phyloP scores from a whole-genome alignment of 1,140 invertebrate genomes.

The Papilio machaon region DNA sequence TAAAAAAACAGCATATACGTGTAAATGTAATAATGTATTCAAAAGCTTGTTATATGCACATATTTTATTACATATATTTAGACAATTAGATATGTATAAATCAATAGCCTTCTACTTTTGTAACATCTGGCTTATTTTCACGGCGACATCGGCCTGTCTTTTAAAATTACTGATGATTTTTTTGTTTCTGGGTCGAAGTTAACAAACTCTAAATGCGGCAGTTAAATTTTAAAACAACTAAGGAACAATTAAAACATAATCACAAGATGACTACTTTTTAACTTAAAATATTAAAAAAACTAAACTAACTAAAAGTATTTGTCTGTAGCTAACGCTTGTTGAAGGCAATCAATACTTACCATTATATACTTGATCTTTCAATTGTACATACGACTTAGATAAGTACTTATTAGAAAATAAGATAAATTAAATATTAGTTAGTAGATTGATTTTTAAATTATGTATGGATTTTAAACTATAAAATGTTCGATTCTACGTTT shows the following conservation, averaged over 20 bases:
- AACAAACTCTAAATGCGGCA: too few species aligned
- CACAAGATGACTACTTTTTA: too few species aligned
- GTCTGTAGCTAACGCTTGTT: not conserved
- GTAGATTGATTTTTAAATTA: not conserved
- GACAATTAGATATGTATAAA: not conserved
- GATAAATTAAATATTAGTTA: not conserved
- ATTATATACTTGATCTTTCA: not conserved
- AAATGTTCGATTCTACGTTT: too few species aligned
- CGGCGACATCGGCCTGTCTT: not conserved
- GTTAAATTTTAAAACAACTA: too few species aligned
- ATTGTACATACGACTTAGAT: not conserved
- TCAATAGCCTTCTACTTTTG: not conserved
- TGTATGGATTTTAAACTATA: too few species aligned
- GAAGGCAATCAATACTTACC: not conserved
- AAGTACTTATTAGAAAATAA: not conserved
- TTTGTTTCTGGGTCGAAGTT: too few species aligned
- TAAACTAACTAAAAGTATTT: not conserved
- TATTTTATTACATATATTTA: not conserved
- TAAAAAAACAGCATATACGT: not conserved
- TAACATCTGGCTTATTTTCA: not conserved
- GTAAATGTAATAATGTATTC: not conserved
- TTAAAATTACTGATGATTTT: too few species aligned
- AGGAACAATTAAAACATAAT: too few species aligned
- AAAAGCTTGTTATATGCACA: not conserved
- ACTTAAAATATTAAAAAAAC: too few species aligned